Evolutionary conservation across 1,140 invertebrate genomes (phyloP).

Genomic region (Lepidotrigona ventralis): DNA sequence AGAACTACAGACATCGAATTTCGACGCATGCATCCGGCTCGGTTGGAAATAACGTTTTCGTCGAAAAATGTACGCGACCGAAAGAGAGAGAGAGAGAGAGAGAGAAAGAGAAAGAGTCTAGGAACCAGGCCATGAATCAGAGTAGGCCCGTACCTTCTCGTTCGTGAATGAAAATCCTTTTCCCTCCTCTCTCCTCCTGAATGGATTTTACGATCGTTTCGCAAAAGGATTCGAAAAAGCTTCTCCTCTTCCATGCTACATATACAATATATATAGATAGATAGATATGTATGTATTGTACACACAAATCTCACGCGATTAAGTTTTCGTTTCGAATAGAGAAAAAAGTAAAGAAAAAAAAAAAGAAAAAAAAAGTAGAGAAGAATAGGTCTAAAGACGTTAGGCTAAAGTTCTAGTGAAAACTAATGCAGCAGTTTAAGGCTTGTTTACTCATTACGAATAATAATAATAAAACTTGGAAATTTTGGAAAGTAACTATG

Average conservation of each 20-base stretch:
- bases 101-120: no score
- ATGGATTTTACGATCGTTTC: not conserved
- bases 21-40: conserved; percentile 43
- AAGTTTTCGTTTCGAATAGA: conserved; percentile 2
- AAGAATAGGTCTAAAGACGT: conserved; percentile 55
- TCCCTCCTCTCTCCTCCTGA: not conserved
- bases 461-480: conserved; percentile 67
- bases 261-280: not conserved
- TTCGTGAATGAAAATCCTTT: conserved; percentile 32
- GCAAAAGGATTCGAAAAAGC: conserved; percentile 35
- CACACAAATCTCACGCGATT: conserved; percentile 28
- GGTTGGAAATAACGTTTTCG: not conserved
- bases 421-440: conserved; percentile 69
- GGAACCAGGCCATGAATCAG: not conserved
- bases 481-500: conserved; percentile 70
- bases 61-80: not conserved
- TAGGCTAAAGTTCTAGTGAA: conserved; percentile 73
- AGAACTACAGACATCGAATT: conserved; percentile 65
- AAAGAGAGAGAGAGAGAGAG: not conserved
- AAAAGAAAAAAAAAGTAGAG: not conserved
- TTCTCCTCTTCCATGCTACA: conserved; percentile 49
- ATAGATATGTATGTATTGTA: conserved; percentile 1
- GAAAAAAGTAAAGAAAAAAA: not conserved
- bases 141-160: conserved; percentile 1
- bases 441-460: conserved; percentile 67